These are phyloP conservation scores for Pampus argenteus DNA, from an alignment of 2,797 vertebrate genomes.

Conservation along the genomic window DNA sequence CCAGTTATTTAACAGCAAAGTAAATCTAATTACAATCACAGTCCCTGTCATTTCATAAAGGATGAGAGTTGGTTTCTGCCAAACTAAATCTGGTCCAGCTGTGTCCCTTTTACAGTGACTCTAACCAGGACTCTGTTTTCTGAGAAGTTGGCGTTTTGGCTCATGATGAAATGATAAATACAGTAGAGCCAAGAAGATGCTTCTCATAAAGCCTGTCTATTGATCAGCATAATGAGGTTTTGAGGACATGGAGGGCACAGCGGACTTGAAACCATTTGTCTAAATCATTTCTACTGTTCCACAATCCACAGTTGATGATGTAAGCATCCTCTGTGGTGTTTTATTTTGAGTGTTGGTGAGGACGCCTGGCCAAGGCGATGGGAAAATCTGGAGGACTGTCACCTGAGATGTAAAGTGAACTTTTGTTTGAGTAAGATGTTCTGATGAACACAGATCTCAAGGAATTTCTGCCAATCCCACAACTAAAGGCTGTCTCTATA, in stretches of 20 bases:
- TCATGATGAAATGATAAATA: background rate
- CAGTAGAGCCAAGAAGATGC: slow-evolving; percentile 27
- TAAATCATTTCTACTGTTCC: slow-evolving; percentile 16
- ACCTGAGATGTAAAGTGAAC: background rate
- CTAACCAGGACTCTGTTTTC: slow-evolving; percentile 26
- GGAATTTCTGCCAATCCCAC: background rate
- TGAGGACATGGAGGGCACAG: slow-evolving; percentile 7
- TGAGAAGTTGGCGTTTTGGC: background rate
- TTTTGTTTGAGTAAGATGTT: slow-evolving; percentile 4
- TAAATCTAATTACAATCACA: slow-evolving; percentile 8
- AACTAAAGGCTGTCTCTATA: background rate
- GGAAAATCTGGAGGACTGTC: slow-evolving; percentile 6
- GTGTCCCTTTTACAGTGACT: slow-evolving; percentile 5
- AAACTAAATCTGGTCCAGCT: slow-evolving; percentile 41
- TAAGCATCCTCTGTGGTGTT: slow-evolving; percentile 16
- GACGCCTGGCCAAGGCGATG: background rate
- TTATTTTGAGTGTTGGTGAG: background rate
- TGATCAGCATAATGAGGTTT: slow-evolving; percentile 20
- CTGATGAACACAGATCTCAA: background rate
- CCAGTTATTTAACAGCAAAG: background rate
- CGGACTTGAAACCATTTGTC: slow-evolving; percentile 35
- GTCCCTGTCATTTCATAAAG: slow-evolving; percentile 11
- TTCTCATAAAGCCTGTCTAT: slow-evolving; percentile 4
- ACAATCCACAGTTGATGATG: slow-evolving; percentile 14
- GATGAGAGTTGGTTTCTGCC: slow-evolving; percentile 10